Conservation (phyloP, 2,888 invertebrate species). For the Celastrina argiolus region DNA sequence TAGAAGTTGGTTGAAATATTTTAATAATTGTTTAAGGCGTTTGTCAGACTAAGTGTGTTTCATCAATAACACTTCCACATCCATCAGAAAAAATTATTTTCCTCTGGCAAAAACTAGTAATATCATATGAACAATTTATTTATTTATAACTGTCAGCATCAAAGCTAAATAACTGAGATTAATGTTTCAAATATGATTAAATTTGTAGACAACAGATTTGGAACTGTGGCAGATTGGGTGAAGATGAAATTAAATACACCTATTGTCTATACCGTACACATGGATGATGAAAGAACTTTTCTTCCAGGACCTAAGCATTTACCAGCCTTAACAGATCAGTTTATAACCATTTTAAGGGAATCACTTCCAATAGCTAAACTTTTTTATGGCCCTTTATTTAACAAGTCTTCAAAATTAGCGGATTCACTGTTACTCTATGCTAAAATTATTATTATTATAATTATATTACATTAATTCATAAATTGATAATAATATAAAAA, state of each 20-base stretch:
- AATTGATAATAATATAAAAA: neutral
- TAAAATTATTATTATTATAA: neutral
- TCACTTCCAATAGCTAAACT: conserved; percentile 48
- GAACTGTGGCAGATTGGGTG: conserved; percentile 66
- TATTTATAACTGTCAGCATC: no score
- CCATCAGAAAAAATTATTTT: no score
- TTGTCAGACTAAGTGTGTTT: no score
- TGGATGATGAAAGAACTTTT: conserved; percentile 44
- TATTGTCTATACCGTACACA: conserved; percentile 55
- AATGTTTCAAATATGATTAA: neutral
- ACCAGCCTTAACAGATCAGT: conserved; percentile 33
- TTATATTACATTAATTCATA: conserved; percentile 7
- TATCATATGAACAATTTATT: no score
- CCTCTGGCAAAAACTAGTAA: no score
- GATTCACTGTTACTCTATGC: neutral
- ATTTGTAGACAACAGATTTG: conserved; percentile 54
- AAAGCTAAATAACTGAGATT: neutral
- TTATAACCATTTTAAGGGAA: conserved; percentile 50
- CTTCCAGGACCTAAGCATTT: conserved; percentile 38
- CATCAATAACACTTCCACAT: no score
- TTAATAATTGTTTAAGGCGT: no score
- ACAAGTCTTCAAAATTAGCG: conserved; percentile 23
- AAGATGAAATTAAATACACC: conserved; percentile 60
- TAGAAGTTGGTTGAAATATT: no score
- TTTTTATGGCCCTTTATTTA: conserved; percentile 61